Conservation (phyloP, 2,888 invertebrate species). For the Mythimna lalbum region DNA sequence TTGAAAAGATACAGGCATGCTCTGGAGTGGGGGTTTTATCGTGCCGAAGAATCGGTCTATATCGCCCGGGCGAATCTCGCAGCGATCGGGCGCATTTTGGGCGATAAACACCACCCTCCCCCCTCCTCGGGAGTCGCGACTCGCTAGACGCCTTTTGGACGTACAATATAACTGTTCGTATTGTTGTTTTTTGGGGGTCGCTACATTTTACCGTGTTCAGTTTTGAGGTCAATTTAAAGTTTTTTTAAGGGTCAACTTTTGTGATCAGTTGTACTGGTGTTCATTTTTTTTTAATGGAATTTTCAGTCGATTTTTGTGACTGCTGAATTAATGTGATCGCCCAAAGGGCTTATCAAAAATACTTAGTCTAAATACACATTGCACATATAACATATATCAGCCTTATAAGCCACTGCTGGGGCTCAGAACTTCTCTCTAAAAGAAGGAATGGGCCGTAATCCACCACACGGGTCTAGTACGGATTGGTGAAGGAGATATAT, state of each 20-base stretch:
- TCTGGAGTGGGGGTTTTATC: conserved; percentile 74
- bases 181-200: conserved; percentile 32
- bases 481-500: too few relatives aligned
- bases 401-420: too few relatives aligned
- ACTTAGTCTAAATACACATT: neutral
- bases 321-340: neutral
- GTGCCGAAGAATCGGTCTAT: conserved; percentile 74
- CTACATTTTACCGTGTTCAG: too few relatives aligned
- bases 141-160: conserved; percentile 66
- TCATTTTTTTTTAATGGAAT: too few relatives aligned
- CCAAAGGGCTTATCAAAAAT: neutral
- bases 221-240: too few relatives aligned
- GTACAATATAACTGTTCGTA: conserved; percentile 63
- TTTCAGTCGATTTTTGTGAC: too few relatives aligned
- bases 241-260: neutral
- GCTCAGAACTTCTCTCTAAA: too few relatives aligned
- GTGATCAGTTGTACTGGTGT: too few relatives aligned
- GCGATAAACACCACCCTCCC: conserved; percentile 75
- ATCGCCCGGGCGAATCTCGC: conserved; percentile 75
- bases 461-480: too few relatives aligned
- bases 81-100: conserved; percentile 80
- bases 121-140: conserved; percentile 37
- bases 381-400: too few relatives aligned
- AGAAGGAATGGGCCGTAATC: too few relatives aligned
- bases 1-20: conserved; percentile 82